A percentile compares a stretch with the other conserved stretches of the same genome.
phyloP scores from a whole-genome alignment of 2,113 vertebrate species.

The Channa argus region DNA sequence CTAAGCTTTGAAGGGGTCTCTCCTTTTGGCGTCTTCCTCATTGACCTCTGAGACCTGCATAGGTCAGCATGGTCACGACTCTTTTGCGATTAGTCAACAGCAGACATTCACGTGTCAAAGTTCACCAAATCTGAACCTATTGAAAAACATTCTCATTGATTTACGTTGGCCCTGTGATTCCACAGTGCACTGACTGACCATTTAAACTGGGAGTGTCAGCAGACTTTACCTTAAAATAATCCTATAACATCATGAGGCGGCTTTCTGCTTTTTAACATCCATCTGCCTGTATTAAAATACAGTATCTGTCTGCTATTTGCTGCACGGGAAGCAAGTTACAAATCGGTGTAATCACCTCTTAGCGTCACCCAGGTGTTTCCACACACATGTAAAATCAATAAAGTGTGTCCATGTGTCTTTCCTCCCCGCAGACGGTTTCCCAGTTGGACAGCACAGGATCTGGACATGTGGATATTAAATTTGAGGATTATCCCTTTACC shows the following conservation, averaged over 20 bases:
- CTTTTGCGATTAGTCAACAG: background rate
- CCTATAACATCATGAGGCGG: background rate
- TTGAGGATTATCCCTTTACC: conserved; percentile 90
- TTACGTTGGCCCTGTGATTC: background rate
- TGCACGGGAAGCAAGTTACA: too few relatives aligned
- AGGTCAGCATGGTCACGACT: background rate
- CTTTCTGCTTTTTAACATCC: too few relatives aligned
- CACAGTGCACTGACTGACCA: too few relatives aligned
- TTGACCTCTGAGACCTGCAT: too few relatives aligned
- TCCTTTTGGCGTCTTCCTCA: background rate
- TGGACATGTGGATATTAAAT: conserved; percentile 90
- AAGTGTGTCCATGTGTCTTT: background rate
- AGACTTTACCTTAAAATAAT: background rate
- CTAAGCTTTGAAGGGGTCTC: too few relatives aligned
- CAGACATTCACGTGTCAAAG: background rate
- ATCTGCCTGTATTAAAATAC: too few relatives aligned
- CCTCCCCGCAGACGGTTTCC: conserved; percentile 64
- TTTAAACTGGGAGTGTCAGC: too few relatives aligned
- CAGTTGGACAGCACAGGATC: conserved; percentile 83
- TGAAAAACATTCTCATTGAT: background rate
- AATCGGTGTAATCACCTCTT: too few relatives aligned
- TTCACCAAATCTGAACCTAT: background rate
- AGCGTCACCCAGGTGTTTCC: too few relatives aligned
- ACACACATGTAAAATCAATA: too few relatives aligned
- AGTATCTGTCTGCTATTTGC: too few relatives aligned